Evolutionary conservation across 2,113 vertebrate genomes (phyloP).

Genomic region (Grus americana): DNA sequence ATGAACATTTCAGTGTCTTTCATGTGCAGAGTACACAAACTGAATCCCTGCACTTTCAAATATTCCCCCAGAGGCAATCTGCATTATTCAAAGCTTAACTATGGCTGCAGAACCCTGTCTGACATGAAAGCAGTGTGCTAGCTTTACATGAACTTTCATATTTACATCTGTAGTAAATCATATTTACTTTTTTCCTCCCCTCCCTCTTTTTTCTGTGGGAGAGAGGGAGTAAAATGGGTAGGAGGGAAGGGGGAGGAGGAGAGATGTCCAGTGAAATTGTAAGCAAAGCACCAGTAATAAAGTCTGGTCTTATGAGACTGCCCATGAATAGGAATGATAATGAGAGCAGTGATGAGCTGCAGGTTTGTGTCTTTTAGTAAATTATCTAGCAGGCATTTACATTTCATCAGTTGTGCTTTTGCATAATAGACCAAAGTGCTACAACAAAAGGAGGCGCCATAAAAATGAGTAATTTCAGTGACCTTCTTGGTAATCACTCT

Average conservation of each 20-base stretch:
- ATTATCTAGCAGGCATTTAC: slow-evolving; percentile 49
- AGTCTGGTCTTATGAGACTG: slow-evolving; percentile 32
- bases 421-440: slow-evolving; percentile 10
- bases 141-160: slow-evolving; percentile 59
- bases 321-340: slow-evolving; percentile 50
- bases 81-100: slow-evolving; percentile 70
- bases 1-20: slow-evolving; percentile 57
- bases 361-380: slow-evolving; percentile 63
- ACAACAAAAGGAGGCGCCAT: slow-evolving; percentile 20
- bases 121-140: slow-evolving; percentile 52
- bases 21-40: slow-evolving; percentile 67
- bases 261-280: slow-evolving; percentile 17
- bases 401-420: slow-evolving; percentile 53
- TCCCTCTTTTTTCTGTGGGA: neutral
- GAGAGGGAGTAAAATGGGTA: neutral
- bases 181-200: slow-evolving; percentile 39
- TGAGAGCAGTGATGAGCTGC: slow-evolving; percentile 39
- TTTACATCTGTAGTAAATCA: slow-evolving; percentile 55
- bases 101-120: slow-evolving; percentile 55
- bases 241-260: slow-evolving; percentile 36
- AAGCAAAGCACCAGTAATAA: slow-evolving; percentile 40
- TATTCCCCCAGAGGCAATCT: slow-evolving; percentile 67
- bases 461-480: slow-evolving; percentile 52
- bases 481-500: slow-evolving; percentile 21
- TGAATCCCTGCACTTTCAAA: slow-evolving; percentile 63